Conservation (phyloP, 2,797 vertebrate species). For the Gila robusta region DNA sequence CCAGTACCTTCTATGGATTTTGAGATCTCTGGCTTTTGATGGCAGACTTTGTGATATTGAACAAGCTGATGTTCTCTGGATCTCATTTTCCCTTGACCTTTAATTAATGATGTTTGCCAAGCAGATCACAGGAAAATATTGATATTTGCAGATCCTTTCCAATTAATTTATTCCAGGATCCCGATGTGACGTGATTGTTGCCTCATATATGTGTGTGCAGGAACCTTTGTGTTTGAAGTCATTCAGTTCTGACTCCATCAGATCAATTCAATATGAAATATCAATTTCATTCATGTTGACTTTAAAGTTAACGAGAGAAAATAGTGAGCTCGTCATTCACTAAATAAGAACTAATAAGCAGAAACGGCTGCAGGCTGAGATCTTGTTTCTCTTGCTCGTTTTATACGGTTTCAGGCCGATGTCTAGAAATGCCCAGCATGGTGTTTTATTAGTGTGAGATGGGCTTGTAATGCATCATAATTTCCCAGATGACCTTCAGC, state of each 20-base stretch:
- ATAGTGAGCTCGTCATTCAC: background rate
- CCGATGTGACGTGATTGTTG: background rate
- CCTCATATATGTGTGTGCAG: background rate
- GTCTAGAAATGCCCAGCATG: background rate
- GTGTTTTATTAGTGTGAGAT: slow-evolving; percentile 28
- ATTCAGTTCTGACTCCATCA: background rate
- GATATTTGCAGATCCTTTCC: background rate
- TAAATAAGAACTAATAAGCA: slow-evolving; percentile 12
- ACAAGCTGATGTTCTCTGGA: background rate
- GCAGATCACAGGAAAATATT: background rate
- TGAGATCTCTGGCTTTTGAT: background rate
- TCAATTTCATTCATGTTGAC: background rate
- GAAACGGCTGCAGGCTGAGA: background rate
- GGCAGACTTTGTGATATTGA: background rate
- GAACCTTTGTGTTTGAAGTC: background rate
- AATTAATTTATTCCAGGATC: background rate
- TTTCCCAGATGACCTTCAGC: slow-evolving; percentile 26
- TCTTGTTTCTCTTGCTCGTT: background rate
- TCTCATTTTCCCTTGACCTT: slow-evolving; percentile 7
- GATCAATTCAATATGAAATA: no score
- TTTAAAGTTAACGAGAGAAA: slow-evolving; percentile 8
- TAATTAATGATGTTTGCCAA: slow-evolving; percentile 3
- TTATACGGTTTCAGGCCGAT: slow-evolving; percentile 9
- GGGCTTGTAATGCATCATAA: slow-evolving; percentile 4
- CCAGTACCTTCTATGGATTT: background rate